Base-by-base conservation (phyloP, 1,140 invertebrate species). In the Trichonephila clavata region DNA sequence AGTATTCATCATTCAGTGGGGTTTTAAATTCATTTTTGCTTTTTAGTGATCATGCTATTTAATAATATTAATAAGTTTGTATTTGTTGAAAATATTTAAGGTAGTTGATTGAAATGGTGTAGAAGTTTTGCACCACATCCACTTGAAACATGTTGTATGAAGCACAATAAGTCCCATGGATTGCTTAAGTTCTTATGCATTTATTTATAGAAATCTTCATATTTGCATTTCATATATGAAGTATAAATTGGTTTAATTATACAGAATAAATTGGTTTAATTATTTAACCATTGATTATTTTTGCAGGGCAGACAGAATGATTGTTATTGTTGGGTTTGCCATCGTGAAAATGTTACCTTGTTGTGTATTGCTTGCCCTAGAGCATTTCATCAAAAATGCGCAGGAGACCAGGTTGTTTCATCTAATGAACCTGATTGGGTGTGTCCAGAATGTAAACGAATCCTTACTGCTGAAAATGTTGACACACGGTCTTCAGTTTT, bases 321-420 rank as follows among this genome's bases (percentile, higher is more conserved):
- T 96, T 96, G 96, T 77, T 99, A 97, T 95, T 99, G 98, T 95
- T 99, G 98, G 98, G 96, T 97, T 80, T 99, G 98, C 95, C 96
- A 96, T 93, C 95, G 95, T 57, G 97, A 97, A 0, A 96, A 97
- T 92, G 96, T 97, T 95, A 95, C 96, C 18, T 96, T 97, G 27
- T 95, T 94, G 57, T 99, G 98, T 95, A 97, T 97, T 94, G 97
- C 97, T 50, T 99, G 98, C 96, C 97, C 98, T n/a, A 96, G 98
- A 16, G 97, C 97, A 1, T 99, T 97, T 96, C 98, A 99, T 96
- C 96, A 96, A 6, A 97, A 97, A 95, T 99, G 98, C 96, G 65
- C 63, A 50, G 89, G 83, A 13, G 83, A 94, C 27, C 93, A 94
- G 8, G 10, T 10, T 16, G 97, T 96, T 14, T 96, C 97, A 7